phyloP scores from a whole-genome alignment of 2,113 vertebrate species.

The Thalassoma bifasciatum region DNA sequence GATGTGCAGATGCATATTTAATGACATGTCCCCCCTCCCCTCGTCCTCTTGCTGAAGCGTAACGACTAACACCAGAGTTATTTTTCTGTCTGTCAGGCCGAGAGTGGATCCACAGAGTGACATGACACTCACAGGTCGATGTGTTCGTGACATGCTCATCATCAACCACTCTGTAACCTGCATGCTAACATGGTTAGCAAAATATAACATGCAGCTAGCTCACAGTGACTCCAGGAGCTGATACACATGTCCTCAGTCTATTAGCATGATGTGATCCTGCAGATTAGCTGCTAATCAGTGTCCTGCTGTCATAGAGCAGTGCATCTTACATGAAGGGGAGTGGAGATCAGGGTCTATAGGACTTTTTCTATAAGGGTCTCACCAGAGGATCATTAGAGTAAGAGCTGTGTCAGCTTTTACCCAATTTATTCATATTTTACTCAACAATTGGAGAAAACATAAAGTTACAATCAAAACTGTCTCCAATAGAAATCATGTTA shows the following conservation, averaged over 20 bases:
- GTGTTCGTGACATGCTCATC: constrained; percentile 21
- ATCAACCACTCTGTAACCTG: not conserved
- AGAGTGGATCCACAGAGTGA: not conserved
- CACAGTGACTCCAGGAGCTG: not conserved
- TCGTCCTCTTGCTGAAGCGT: too few relatives aligned
- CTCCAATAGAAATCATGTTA: too few relatives aligned
- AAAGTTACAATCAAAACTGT: too few relatives aligned
- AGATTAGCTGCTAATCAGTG: not conserved
- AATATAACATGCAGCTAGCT: not conserved
- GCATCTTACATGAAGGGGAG: too few relatives aligned
- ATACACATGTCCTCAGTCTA: not conserved
- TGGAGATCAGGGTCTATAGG: too few relatives aligned
- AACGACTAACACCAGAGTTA: too few relatives aligned
- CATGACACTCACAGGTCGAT: constrained; percentile 8
- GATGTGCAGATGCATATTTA: constrained; percentile 53
- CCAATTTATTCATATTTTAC: too few relatives aligned
- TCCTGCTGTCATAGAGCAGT: too few relatives aligned
- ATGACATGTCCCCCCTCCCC: constrained; percentile 15
- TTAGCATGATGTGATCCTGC: not conserved
- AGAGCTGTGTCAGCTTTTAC: too few relatives aligned
- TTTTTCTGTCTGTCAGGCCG: constrained; percentile 18
- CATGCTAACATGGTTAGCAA: constrained; percentile 25
- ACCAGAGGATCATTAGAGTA: too few relatives aligned
- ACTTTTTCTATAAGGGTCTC: too few relatives aligned
- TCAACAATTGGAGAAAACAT: too few relatives aligned